Percentiles rank a stretch among this genome's conserved stretches.
phyloP scores from a whole-genome alignment of 2,888 invertebrate species.

The Hipparchia sbordonii region DNA sequence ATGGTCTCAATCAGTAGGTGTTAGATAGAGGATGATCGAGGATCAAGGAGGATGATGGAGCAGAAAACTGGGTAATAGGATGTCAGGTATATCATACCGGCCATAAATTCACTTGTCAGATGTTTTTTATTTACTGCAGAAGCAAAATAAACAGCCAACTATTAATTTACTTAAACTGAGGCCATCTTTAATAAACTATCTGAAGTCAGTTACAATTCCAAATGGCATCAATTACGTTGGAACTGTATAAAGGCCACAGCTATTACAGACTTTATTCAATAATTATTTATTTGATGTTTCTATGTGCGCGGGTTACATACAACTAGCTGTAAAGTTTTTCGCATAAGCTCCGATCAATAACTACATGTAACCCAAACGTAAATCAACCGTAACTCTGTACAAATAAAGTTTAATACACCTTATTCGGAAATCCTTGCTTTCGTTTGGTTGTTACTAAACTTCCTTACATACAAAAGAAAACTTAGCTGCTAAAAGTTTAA shows the following conservation, averaged over 20 bases:
- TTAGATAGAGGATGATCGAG: too few species aligned
- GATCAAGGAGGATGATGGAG: too few species aligned
- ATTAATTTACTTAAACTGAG: too few species aligned
- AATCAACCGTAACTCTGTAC: neutral
- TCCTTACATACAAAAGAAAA: neutral
- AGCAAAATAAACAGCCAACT: too few species aligned
- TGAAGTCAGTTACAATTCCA: neutral
- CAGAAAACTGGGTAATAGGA: too few species aligned
- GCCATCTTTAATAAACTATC: neutral
- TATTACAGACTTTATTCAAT: conserved; percentile 30
- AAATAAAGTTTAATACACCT: neutral
- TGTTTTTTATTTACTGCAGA: too few species aligned
- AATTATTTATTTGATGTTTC: conserved; percentile 30
- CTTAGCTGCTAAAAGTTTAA: neutral
- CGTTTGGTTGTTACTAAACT: conserved; percentile 6
- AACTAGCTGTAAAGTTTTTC: conserved; percentile 67
- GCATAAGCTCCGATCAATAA: conserved; percentile 79
- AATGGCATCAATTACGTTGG: neutral
- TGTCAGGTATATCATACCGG: too few species aligned
- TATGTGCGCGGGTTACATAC: conserved; percentile 38
- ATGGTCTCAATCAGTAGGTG: too few species aligned
- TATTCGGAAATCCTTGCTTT: neutral
- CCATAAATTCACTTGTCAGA: too few species aligned
- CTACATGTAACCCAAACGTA: conserved; percentile 36
- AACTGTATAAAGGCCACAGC: conserved; percentile 7